Evolutionary conservation across 2,797 vertebrate genomes (phyloP), one percentile per base, ranked within the genome.

Genomic region (Aulostomus chinensis): DNA sequence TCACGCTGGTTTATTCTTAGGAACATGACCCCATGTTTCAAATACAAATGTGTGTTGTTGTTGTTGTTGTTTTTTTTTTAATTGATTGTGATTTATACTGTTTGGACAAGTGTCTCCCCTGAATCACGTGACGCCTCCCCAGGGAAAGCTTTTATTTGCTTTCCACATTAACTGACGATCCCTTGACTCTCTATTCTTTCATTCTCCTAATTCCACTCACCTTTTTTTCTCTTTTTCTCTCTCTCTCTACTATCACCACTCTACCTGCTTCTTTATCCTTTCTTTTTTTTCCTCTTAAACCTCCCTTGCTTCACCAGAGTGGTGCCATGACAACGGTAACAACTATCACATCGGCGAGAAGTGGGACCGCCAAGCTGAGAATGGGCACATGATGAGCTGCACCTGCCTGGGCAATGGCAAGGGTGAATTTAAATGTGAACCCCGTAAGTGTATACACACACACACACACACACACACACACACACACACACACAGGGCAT

Each of bases 391-490:
- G 94, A 94, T 97, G 94, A 98, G 94, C 87, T 99, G 97, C 70
- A 95, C 94, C 0, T 99, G 97, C 47, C 84, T 98, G 31, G 96
- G 97, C 57, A 98, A 98, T 1, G 94, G 96, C 50, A 99, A 98
- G 78, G 97, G 97, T 81, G 97, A 99, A 81, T 98, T 97, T 87
- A 98, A 98, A 79, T 99, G 97, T 55, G 96, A 99, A 83, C 96
- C 97, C 31, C 94, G 97, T 99, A 89, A 79, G 97, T 75, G 4
- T 31, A 12, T 11, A 20, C 15, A 20, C 37, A 40, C n/a, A 31
- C 6, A 35, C 7, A 38, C 20, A 15, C 6, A 14, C 6, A 1
- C 10, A 25, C 1, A 0, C 1, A 28, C 21, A 17, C 18, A 24
- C 33, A 28, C 7, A 20, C 6, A 21, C 20, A 9, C 3, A 24